Base-by-base conservation (phyloP, 35 echinoderm and acorn worm species). In the Eucidaris tribuloides region DNA sequence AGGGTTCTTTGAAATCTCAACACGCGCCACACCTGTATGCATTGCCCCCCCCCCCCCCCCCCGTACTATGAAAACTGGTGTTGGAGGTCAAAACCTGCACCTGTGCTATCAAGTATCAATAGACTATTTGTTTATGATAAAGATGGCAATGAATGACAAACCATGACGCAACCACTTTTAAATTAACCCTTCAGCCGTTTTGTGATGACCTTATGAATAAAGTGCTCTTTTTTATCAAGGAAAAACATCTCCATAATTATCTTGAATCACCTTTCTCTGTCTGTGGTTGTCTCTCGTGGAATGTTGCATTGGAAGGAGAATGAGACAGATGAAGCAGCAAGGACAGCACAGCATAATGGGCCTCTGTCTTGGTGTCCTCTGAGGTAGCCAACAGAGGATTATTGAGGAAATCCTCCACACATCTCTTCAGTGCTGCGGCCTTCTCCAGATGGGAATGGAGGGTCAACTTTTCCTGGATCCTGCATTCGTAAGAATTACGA, bases 291-390 rank as follows among this genome's bases (percentile, higher is more conserved):
- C 37, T 84, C 57, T 79, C 88, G 29, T 62, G 48, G 62, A 80
- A 90, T 15, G 36, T 60, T 63, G 55, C 54, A 49, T 42, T 82
- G 20, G 83, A 82, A 31, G 94, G 94, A 27, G 71, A 79, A 25
- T 92, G 71, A 45, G 94, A 88, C 3, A 97, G 85, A 64, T 79
- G 78, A 4, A 92, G 38, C 65, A 97, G 66, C 9, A 97, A 78
- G 9, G 89, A 97, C 18, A 97, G 62, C 7, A 97, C 62, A 3
- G 89, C 77, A 82, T 97, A 97, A 48, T 97, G 94, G 13, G 42
- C 72, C 54, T 97, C 94, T 42, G 89, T 92, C 94, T 89, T 89
- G 25, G 63, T 54, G 17, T 56, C 32, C 56, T 55, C 42, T 31
- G 9, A 14, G 19, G 46, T 79, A 5, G 38, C 23, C 2, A 62